phyloP scores from a whole-genome alignment of 1,140 invertebrate genomes.

The Temnothorax nylanderi region DNA sequence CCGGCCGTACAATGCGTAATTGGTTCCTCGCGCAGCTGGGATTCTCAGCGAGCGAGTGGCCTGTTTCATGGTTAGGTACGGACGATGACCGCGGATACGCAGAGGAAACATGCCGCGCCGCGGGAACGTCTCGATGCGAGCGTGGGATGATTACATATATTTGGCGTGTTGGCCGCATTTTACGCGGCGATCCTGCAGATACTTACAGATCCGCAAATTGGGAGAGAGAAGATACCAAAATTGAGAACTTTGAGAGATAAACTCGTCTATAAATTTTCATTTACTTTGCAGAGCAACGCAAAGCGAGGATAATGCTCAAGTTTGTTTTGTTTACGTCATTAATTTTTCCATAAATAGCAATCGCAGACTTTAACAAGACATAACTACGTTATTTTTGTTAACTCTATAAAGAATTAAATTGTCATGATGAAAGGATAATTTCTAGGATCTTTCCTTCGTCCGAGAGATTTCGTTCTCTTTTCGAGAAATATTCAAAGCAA shows the following conservation, averaged over 20 bases:
- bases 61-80: conserved; percentile 51
- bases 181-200: background rate
- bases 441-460: background rate
- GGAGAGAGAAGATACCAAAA: background rate
- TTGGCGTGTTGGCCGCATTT: background rate
- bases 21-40: conserved; percentile 56
- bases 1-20: conserved; percentile 21
- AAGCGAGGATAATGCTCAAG: background rate
- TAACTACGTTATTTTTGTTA: background rate
- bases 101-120: conserved; percentile 38
- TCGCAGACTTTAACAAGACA: background rate
- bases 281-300: background rate
- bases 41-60: conserved; percentile 51
- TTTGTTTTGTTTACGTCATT: background rate
- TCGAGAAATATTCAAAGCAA: background rate
- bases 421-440: background rate
- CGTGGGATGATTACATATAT: conserved; percentile 28
- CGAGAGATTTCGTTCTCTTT: background rate
- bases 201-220: background rate
- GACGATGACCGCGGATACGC: conserved; percentile 47
- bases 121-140: conserved; percentile 28
- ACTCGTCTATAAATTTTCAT: background rate
- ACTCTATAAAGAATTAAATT: background rate
- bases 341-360: background rate
- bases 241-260: background rate